Conservation (phyloP, 2,797 vertebrate species). For the Peromyscus eremicus region DNA sequence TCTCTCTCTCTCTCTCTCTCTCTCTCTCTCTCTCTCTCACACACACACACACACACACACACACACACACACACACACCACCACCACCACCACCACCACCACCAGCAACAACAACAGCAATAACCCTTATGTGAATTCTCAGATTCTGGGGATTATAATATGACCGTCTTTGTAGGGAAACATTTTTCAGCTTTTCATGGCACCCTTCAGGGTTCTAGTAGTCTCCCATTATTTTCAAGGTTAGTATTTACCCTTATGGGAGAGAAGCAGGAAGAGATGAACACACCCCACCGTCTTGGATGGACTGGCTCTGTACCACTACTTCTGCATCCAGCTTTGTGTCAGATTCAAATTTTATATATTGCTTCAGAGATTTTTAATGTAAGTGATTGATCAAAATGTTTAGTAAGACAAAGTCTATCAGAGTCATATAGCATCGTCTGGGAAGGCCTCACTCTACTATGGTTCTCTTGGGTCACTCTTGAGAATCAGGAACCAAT, state of each 20-base stretch:
- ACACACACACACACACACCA: background rate
- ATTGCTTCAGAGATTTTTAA: background rate
- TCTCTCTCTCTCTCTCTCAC: background rate
- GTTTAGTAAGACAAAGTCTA: background rate
- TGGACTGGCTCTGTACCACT: background rate
- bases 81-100: background rate
- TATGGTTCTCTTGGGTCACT: background rate
- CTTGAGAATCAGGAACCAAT: background rate
- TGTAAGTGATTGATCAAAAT: background rate
- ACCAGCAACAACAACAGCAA: background rate
- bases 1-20: background rate
- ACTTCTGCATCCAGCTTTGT: constrained; percentile 8
- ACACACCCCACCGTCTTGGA: background rate
- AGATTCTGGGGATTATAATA: background rate
- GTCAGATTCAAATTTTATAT: background rate
- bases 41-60: background rate
- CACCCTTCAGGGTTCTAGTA: background rate
- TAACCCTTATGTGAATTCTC: background rate
- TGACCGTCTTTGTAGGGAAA: background rate
- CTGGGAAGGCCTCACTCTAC: background rate
- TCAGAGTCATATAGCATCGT: background rate
- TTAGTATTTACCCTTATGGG: background rate
- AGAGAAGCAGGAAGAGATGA: background rate
- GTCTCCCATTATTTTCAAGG: background rate
- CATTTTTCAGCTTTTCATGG: background rate